phyloP scores from a whole-genome alignment of 2,113 vertebrate genomes.

The Oophaga pumilio region DNA sequence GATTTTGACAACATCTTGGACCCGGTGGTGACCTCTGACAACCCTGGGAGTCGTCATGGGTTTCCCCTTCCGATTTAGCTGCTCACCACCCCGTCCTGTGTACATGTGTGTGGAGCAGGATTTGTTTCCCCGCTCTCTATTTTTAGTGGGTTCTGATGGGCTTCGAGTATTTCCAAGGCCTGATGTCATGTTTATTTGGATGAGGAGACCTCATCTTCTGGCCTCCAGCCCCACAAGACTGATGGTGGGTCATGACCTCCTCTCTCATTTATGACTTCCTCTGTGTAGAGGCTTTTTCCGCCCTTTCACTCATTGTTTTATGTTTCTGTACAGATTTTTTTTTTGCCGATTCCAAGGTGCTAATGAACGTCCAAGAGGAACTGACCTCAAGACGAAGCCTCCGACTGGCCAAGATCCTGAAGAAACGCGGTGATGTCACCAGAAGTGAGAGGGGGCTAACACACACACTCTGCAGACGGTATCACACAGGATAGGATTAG shows the following conservation, averaged over 20 bases:
- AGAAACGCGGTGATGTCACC: neutral
- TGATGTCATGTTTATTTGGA: slow-evolving; percentile 29
- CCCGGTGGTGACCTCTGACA: slow-evolving; percentile 8
- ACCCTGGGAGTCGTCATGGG: slow-evolving; percentile 37
- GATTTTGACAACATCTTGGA: neutral
- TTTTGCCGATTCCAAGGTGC: neutral
- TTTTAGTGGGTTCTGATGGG: slow-evolving; percentile 23
- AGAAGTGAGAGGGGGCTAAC: neutral
- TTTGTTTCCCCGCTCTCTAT: slow-evolving; percentile 18
- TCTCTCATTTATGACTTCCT: slow-evolving; percentile 45
- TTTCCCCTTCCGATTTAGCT: neutral
- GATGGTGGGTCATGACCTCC: slow-evolving; percentile 30
- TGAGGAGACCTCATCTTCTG: slow-evolving; percentile 38
- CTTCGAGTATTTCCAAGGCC: neutral
- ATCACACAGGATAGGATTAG: neutral
- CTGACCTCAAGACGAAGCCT: neutral
- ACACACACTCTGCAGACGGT: neutral
- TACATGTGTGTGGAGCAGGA: neutral
- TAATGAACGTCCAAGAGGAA: neutral
- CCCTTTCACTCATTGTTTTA: neutral
- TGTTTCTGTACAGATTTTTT: neutral
- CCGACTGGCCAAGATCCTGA: neutral
- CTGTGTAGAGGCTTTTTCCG: neutral
- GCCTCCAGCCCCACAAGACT: slow-evolving; percentile 23
- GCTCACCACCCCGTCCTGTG: neutral